Percentiles rank a stretch among this genome's conserved stretches.
phyloP scores from a whole-genome alignment of 2,888 invertebrate species.

The Mantis religiosa region DNA sequence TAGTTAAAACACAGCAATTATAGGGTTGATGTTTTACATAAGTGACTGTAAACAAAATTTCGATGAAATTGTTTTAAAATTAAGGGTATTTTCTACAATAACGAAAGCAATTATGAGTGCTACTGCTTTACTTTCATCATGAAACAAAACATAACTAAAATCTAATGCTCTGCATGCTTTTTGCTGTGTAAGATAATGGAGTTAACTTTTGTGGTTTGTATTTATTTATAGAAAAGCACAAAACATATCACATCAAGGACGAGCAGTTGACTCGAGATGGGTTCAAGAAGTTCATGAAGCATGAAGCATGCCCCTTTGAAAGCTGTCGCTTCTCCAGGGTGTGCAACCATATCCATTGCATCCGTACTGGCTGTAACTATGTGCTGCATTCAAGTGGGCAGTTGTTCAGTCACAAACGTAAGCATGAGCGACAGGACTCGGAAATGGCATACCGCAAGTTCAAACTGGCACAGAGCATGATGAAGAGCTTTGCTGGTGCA shows the following conservation, averaged over 20 bases:
- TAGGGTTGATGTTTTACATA: no score
- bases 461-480: constrained; percentile 53
- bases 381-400: constrained; percentile 96
- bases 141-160: no score
- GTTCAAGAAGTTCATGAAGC: constrained; percentile 98
- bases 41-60: no score
- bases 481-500: constrained; percentile 37
- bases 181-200: no score
- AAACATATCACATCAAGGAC: constrained; percentile 96
- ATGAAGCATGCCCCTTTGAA: constrained; percentile 87
- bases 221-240: constrained; percentile 84
- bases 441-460: constrained; percentile 82
- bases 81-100: no score
- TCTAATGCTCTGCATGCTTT: no score
- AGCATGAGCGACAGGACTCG: constrained; percentile 91
- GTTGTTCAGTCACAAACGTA: constrained; percentile 93
- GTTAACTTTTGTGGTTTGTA: no score
- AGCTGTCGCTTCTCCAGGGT: constrained; percentile 90
- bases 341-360: constrained; percentile 98
- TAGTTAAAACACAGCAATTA: no score
- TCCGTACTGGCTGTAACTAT: constrained; percentile 89
- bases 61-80: no score
- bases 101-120: no score
- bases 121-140: no score
- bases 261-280: constrained; percentile 92